Evolutionary conservation across 2,888 invertebrate species (phyloP).

Genomic region (Disparrhopalites patrizii): DNA sequence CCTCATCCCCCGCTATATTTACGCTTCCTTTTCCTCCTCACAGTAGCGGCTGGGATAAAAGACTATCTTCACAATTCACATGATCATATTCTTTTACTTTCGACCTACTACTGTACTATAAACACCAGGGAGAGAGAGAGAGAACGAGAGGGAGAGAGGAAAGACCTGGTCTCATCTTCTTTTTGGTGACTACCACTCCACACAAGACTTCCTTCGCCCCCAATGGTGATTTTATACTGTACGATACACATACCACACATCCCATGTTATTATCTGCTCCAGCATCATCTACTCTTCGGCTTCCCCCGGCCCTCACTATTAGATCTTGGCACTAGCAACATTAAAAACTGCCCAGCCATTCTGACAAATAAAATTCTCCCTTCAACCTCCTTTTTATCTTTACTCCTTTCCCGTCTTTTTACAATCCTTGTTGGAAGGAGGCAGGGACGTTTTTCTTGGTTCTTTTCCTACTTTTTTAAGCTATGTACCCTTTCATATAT

Average conservation of each 20-base stretch:
- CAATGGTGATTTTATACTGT: not conserved
- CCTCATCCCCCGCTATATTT: slow-evolving; percentile 22
- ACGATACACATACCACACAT: slow-evolving; percentile 16
- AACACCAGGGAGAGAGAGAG: no score
- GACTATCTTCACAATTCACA: slow-evolving; percentile 26
- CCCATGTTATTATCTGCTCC: slow-evolving; percentile 19
- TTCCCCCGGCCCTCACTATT: not conserved
- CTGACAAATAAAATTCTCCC: slow-evolving; percentile 10
- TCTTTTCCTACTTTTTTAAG: no score
- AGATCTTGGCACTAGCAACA: no score
- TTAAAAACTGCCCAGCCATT: not conserved
- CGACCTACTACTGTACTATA: no score
- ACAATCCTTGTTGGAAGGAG: no score
- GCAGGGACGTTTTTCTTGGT: no score
- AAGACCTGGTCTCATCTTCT: not conserved
- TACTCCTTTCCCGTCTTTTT: no score
- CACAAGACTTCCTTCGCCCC: no score
- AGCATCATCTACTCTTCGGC: slow-evolving; percentile 11
- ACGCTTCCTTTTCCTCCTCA: slow-evolving; percentile 9
- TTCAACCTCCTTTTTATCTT: no score
- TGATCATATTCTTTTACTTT: slow-evolving; percentile 14
- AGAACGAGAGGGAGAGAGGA: no score
- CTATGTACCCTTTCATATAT: no score
- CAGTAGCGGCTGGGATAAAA: slow-evolving; percentile 9
- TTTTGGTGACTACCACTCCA: no score